Base-by-base conservation (phyloP, 2,113 vertebrate species). In the Nipponia nippon region DNA sequence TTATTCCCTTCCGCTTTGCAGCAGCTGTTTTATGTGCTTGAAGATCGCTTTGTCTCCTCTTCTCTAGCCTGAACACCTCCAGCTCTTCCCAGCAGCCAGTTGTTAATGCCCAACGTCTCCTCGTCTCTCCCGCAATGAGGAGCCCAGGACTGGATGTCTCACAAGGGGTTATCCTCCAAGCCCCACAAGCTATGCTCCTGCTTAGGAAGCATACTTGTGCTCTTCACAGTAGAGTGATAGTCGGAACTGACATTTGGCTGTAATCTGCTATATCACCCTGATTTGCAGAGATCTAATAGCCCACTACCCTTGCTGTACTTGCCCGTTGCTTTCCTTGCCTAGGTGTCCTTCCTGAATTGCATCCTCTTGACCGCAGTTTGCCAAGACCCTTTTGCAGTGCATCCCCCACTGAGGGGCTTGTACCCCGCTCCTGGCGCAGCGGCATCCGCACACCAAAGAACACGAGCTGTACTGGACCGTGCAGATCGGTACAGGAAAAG, bases 361-460 rank as follows among this genome's bases (percentile, higher is more conserved):
- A 70, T 14, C 44, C 29, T 32, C 32, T 49, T 21, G 13, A 10
- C 46, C 38, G n/a, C 55, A 62, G 36, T 46, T 84, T 67, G 65
- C 58, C 3, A 5, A 59, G 58, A 53, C 10, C 50, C 25, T 63
- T 23, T 34, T 4, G 13, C 49, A 34, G 9, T 5, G 11, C 42
- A 21, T 23, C 47, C 6, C 18, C 14, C 14, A 0, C 9, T 2
- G 6, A 44, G 10, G 34, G 11, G 27, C 59, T 11, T 1, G 11
- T 18, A 50, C 36, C 63, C n/a, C 5, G 5, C 42, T 88, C 56
- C 58, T 9, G 34, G 44, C 58, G 47, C 71, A 5, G 66, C 6
- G 2, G 36, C 56, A 55, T 5, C 42, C 38, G 6, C 65, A 11
- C 22, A 5, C 16, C 63, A 14, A 21, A 62, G 32, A 6, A 3